A percentile compares a stretch with the other conserved stretches of the same genome.
phyloP scores from a whole-genome alignment of 2,888 invertebrate species.

The Sylvicola fuscatus region DNA sequence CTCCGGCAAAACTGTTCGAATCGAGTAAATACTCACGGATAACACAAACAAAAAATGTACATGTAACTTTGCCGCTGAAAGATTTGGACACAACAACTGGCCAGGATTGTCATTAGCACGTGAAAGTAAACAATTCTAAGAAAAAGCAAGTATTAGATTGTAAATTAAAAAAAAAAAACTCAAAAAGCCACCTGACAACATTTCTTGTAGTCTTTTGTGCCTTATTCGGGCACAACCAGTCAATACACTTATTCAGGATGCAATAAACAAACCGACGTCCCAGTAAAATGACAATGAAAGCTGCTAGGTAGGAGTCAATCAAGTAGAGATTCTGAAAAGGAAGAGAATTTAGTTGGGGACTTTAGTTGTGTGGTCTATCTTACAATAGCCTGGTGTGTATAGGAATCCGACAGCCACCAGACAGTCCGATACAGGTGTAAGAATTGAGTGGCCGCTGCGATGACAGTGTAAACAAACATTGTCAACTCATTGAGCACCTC shows the following conservation, averaged over 20 bases:
- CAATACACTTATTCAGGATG: slow-evolving; percentile 30
- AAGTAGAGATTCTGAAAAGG: slow-evolving; percentile 77
- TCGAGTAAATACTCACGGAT: slow-evolving; percentile 47
- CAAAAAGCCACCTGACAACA: slow-evolving; percentile 14
- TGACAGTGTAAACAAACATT: slow-evolving; percentile 58
- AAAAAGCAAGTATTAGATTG: too few relatives aligned
- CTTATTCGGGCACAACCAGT: slow-evolving; percentile 27
- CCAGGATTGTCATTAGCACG: slow-evolving; percentile 35
- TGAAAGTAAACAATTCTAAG: slow-evolving; percentile 43
- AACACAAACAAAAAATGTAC: slow-evolving; percentile 66
- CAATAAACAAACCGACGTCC: slow-evolving; percentile 59
- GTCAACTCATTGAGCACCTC: slow-evolving; percentile 71
- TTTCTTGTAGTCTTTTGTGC: slow-evolving; percentile 11
- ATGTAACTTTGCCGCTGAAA: slow-evolving; percentile 53
- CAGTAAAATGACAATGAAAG: slow-evolving; percentile 64
- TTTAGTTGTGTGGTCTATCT: too few relatives aligned
- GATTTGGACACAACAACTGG: slow-evolving; percentile 51
- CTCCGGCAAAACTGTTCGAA: slow-evolving; percentile 23
- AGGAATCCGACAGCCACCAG: slow-evolving; percentile 94
- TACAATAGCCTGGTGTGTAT: slow-evolving; percentile 75
- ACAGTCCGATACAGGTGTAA: slow-evolving; percentile 87
- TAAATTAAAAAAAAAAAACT: not conserved
- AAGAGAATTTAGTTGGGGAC: not conserved
- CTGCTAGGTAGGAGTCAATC: slow-evolving; percentile 72
- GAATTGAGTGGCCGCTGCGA: slow-evolving; percentile 72